phyloP scores from a whole-genome alignment of 2,888 invertebrate genomes.

The Drosophila stalkeri region DNA sequence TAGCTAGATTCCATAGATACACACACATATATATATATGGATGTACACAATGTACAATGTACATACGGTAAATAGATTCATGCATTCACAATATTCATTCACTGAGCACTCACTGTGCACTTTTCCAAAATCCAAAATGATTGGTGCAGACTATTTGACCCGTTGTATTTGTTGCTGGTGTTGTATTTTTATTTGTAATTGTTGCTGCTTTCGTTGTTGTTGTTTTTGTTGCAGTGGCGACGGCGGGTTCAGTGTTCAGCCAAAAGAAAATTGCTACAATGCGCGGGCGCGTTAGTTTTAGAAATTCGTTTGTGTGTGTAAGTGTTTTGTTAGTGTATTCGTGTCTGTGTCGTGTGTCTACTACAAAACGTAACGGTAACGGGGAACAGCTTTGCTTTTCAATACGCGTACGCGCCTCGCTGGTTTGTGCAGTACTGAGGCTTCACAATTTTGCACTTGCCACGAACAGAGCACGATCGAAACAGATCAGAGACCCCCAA shows the following conservation, averaged over 20 bases:
- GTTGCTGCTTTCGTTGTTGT: conserved; percentile 18
- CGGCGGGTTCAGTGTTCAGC: conserved; percentile 53
- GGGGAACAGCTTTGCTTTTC: conserved; percentile 53
- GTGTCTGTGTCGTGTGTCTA: conserved; percentile 31
- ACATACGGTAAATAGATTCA: conserved; percentile 23
- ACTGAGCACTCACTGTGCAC: conserved; percentile 77
- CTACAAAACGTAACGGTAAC: conserved; percentile 60
- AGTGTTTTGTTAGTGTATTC: conserved; percentile 38
- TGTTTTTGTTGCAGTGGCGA: conserved; percentile 6
- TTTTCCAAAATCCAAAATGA: conserved; percentile 73
- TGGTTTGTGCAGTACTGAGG: conserved; percentile 76
- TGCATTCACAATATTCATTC: conserved; percentile 39
- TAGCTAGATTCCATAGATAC: conserved; percentile 57
- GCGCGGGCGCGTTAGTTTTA: conserved; percentile 67
- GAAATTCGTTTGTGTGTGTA: conserved; percentile 53
- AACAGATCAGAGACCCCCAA: conserved; percentile 37
- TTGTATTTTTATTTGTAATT: not conserved
- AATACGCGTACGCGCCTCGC: conserved; percentile 71
- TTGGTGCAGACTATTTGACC: conserved; percentile 60
- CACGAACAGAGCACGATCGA: conserved; percentile 45
- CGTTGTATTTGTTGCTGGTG: conserved; percentile 22
- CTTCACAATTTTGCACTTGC: conserved; percentile 76
- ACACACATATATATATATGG: conserved; percentile 27
- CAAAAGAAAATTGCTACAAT: conserved; percentile 60
- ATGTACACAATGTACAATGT: not conserved